Conservation (phyloP, 2,888 invertebrate species). For the Pheosia tremula region DNA sequence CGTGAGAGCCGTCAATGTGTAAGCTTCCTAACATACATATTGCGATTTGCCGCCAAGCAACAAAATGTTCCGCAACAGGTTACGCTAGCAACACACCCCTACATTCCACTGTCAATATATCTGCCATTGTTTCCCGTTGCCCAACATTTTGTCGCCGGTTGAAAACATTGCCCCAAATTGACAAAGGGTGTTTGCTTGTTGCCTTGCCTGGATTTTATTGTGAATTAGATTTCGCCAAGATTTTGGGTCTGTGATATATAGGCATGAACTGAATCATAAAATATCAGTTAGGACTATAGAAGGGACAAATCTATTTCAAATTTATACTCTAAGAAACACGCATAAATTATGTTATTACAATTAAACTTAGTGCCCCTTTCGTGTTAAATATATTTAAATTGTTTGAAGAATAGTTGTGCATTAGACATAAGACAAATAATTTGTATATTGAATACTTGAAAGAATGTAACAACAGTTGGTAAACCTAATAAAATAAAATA, state of each 20-base stretch:
- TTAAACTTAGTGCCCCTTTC: no score
- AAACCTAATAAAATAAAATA: no score
- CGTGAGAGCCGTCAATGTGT: conserved; percentile 12
- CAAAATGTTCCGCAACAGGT: background rate
- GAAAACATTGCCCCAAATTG: conserved; percentile 21
- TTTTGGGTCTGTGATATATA: background rate
- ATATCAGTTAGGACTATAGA: no score
- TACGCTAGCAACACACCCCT: background rate
- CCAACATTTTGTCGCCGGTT: background rate
- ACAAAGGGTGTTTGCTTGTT: conserved; percentile 24
- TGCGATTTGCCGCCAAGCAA: background rate
- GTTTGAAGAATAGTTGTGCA: no score
- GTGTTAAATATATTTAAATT: no score
- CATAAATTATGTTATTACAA: no score
- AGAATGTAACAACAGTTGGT: no score
- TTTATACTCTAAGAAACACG: no score
- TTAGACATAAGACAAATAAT: no score
- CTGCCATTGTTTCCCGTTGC: background rate
- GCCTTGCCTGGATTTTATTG: conserved; percentile 4
- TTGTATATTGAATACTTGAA: no score
- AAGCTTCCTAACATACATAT: conserved; percentile 33
- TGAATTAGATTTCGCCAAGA: background rate
- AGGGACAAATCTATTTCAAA: no score
- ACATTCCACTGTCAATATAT: background rate
- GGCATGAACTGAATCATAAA: background rate